Base-by-base conservation (phyloP, 2,888 invertebrate species). In the Rhodophaea formosa region DNA sequence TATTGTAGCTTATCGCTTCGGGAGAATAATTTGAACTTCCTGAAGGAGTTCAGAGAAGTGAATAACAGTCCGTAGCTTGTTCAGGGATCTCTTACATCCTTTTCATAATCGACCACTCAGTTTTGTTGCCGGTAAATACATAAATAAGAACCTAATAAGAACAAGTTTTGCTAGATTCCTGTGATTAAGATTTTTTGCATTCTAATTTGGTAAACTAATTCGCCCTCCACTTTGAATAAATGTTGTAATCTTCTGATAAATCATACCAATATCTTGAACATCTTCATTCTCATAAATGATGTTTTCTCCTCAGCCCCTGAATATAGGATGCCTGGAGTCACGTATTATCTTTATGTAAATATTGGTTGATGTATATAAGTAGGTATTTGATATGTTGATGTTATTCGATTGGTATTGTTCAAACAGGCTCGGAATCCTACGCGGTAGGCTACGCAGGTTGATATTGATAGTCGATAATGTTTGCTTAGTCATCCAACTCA, bases 371-470 rank as follows among this genome's bases (percentile, higher is more conserved):
- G 42, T 35, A 51, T 51, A n/a, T n/a, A n/a, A n/a, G n/a, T n/a
- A n/a, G n/a, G n/a, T n/a, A 35, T 43, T 54, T 29, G 32, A 30
- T 54, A 54, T 54, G 43, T 54, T 44, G 54, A 54, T 54, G 54
- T 16, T 54, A 54, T 43, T 43, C 53, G 29, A 43, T 43, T 54
- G 10, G 30, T 54, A 45, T 54, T 54, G 54, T 45, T 45, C 44
- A 16, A 54, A 54, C 44, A 54, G 32, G 44, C 44, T 44, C 7
- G 12, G 23, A 15, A 44, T 32, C 16, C 45, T 44, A 46, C 43
- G 32, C 12, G 1, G 44, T 45, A 16, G n/a, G 12, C 39, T 32
- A 14, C 44, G 35, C 54, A 55, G 45, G 45, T 55, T 32, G 30
- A 45, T 32, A 14, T 29, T 23, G 16, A 29, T 44, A 54, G 17